Base-by-base conservation (phyloP, 1,140 invertebrate species). In the Drusus annulatus region DNA sequence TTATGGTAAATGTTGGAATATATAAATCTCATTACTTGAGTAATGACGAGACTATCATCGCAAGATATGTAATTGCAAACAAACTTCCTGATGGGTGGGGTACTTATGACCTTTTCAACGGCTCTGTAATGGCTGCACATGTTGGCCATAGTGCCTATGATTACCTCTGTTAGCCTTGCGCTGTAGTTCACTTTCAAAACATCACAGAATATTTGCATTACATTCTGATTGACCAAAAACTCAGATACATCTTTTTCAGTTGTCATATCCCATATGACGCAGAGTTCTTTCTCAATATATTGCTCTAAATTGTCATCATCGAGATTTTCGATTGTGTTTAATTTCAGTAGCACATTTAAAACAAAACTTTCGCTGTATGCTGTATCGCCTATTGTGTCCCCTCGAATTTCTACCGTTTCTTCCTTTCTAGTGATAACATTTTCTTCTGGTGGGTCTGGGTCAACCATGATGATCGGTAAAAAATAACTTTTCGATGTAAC, bases 221-320 rank as follows among this genome's bases (percentile, higher is more conserved):
- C 91, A 71, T 94, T 90, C 80, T 94, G 90, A 83, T 93, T 88
- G 69, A 93, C 85, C 3, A 95, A 87, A 84, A 93, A 93, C n/a
- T 91, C 80, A 2, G 93, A 92, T 3, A 95, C 91, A 84, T 95
- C 94, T 84, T 91, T 90, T 79, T 95, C 92, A 0, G 92, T 86
- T 10, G 94, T 94, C 93, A 95, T 95, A 82, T 96, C 94, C 95
- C 94, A 96, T 1, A 96, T 84, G 21, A 91, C 92, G 84, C 94
- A 95, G 5, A 95, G 87, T 79, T 95, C 92, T 16, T 91, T 90
- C 90, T 95, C 94, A 21, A 94, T 85, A 5, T 90, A 85, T 65
- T 91, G 86, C 52, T 89, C 87, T 85, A 89, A 88, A 56, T 89
- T 83, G 83, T 90, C 87, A 81, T 89, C 84, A 83, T 90, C 86